Conservation (phyloP, 2,113 vertebrate genomes). For the Garra rufa region DNA sequence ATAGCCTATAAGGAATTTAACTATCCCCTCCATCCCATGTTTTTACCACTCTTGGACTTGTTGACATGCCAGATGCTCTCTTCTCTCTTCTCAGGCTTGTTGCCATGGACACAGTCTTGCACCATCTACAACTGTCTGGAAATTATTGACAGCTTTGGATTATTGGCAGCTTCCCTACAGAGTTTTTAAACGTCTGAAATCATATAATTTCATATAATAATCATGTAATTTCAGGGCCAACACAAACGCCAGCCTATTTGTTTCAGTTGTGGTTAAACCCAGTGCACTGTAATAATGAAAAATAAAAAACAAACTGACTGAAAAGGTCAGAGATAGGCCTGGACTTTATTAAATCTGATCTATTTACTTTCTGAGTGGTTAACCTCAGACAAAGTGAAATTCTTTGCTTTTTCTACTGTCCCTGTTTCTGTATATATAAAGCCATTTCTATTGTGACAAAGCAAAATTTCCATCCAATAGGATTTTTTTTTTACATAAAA, state of each 20-base stretch:
- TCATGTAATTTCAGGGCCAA: background rate
- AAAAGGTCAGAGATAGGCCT: background rate
- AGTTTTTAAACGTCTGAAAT: conserved; percentile 18
- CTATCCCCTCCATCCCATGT: background rate
- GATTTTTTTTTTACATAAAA: background rate
- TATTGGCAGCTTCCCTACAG: background rate
- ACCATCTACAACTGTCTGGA: conserved; percentile 5
- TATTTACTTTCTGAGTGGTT: background rate
- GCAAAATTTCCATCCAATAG: background rate
- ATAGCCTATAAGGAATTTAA: background rate
- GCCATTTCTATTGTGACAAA: background rate
- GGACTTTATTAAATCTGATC: background rate
- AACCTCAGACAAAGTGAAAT: background rate
- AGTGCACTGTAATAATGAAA: background rate
- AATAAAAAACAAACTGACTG: background rate
- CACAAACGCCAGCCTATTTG: background rate
- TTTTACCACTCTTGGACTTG: conserved; percentile 9
- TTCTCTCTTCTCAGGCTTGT: conserved; percentile 18
- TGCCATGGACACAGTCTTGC: conserved; percentile 48
- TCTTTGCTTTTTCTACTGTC: background rate
- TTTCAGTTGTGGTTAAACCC: background rate
- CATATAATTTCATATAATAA: background rate
- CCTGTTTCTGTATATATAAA: background rate
- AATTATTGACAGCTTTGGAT: conserved; percentile 21
- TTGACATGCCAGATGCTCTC: conserved; percentile 46